A percentile compares a stretch with the other conserved stretches of the same genome.
phyloP scores from a whole-genome alignment of 2,888 invertebrate genomes.

The Eristalinus sepulchralis region DNA sequence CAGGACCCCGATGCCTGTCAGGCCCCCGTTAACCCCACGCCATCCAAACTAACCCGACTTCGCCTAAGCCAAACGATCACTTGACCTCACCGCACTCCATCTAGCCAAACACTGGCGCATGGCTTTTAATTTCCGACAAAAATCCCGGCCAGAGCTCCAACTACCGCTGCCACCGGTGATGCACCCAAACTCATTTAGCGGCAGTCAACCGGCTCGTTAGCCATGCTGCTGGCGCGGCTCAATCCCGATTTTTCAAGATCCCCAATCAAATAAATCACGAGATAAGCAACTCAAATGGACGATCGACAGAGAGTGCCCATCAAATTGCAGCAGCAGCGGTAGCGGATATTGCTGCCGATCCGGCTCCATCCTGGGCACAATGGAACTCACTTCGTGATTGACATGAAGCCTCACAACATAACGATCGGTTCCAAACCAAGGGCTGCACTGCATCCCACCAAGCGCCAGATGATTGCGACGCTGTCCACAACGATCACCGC shows the following conservation, averaged over 20 bases:
- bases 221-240: conserved; percentile 50
- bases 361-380: conserved; percentile 23
- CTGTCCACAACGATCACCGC: neutral
- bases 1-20: neutral
- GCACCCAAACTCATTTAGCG: conserved; percentile 51
- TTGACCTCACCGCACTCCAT: conserved; percentile 49
- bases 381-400: conserved; percentile 69
- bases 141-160: conserved; percentile 4
- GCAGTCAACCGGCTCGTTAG: conserved; percentile 58
- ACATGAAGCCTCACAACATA: conserved; percentile 61
- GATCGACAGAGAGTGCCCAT: conserved; percentile 60
- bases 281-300: conserved; percentile 67
- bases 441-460: conserved; percentile 21
- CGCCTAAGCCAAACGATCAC: conserved; percentile 46
- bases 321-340: conserved; percentile 50
- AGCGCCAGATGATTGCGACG: conserved; percentile 52
- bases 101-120: conserved; percentile 23
- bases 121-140: conserved; percentile 58
- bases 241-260: conserved; percentile 53
- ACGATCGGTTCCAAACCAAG: conserved; percentile 43
- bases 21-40: neutral
- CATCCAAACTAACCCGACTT: conserved; percentile 6
- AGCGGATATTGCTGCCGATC: conserved; percentile 9
- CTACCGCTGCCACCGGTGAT: conserved; percentile 1
- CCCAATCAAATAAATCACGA: conserved; percentile 70